Percentiles rank a stretch among this genome's conserved stretches.
Conservation (phyloP, 2,888 invertebrate genomes). For the Dione vanillae region DNA sequence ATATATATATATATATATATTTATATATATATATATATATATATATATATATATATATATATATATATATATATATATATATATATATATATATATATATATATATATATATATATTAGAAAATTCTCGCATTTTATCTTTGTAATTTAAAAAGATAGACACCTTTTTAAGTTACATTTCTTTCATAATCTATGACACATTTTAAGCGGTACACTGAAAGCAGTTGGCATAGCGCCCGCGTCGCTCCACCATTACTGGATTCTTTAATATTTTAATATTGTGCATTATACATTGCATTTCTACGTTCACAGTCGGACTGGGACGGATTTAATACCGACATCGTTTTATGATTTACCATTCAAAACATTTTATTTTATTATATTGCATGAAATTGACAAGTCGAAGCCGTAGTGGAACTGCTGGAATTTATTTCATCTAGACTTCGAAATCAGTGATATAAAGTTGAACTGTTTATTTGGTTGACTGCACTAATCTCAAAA, state of each 20-base stretch:
- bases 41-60: too few relatives aligned
- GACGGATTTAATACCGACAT: slow-evolving; percentile 57
- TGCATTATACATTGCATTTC: slow-evolving; percentile 70
- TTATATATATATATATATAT: too few relatives aligned
- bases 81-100: too few relatives aligned
- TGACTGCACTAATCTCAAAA: too few relatives aligned
- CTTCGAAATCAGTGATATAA: too few relatives aligned
- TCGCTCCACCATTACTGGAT: slow-evolving; percentile 60
- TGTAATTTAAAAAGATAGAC: background rate
- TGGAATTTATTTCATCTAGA: background rate
- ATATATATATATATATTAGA: too few relatives aligned
- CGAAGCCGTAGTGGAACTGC: background rate
- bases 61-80: too few relatives aligned
- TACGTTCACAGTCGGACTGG: slow-evolving; percentile 57
- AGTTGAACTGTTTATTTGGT: too few relatives aligned
- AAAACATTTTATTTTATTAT: slow-evolving; percentile 25
- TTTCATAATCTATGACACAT: slow-evolving; percentile 24
- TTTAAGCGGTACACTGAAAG: slow-evolving; percentile 35
- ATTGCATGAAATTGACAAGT: slow-evolving; percentile 40
- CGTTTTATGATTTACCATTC: slow-evolving; percentile 17
- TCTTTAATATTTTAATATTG: slow-evolving; percentile 75
- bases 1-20: too few relatives aligned
- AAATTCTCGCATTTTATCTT: background rate
- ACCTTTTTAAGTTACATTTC: background rate
- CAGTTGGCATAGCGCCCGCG: slow-evolving; percentile 37